A percentile compares a stretch with the other conserved stretches of the same genome.
Evolutionary conservation across 2,113 vertebrate species (phyloP).

Genomic region (Lagopus muta): DNA sequence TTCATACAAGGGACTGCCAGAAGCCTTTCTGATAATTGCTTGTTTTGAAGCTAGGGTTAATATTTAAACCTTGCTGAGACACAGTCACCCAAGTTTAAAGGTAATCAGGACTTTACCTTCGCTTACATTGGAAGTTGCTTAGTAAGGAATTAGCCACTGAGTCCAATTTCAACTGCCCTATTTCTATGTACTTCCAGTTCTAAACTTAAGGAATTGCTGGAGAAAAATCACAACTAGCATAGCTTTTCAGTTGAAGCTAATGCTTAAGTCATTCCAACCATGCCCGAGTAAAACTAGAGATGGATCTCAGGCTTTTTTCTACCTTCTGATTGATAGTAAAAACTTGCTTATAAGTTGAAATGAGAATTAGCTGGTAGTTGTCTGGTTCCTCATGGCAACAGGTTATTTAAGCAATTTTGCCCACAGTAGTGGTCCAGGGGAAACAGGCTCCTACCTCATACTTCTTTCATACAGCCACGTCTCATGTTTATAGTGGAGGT

Average conservation of each 20-base stretch:
- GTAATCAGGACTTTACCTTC: not conserved
- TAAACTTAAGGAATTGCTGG: not conserved
- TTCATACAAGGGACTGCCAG: not conserved
- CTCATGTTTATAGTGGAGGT: slow-evolving; percentile 88
- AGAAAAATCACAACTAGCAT: not conserved
- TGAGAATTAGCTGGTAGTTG: not conserved
- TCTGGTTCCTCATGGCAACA: not conserved
- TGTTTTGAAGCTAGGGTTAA: slow-evolving; percentile 3
- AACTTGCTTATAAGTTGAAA: not conserved
- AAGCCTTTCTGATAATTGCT: not conserved
- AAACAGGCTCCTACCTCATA: slow-evolving; percentile 73
- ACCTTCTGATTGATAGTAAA: too few species aligned
- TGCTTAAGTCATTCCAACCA: not conserved
- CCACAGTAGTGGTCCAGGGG: not conserved
- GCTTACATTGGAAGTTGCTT: not conserved
- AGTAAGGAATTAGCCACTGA: not conserved
- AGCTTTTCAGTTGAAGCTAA: not conserved
- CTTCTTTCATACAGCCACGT: slow-evolving; percentile 82
- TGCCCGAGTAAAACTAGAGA: not conserved
- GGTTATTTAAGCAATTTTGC: not conserved
- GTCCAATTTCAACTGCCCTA: not conserved
- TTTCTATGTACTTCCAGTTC: not conserved
- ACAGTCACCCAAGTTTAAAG: not conserved
- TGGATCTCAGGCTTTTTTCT: too few species aligned
- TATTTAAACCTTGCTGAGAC: slow-evolving; percentile 1